Percentiles rank a stretch among this genome's conserved stretches.
Evolutionary conservation across 2,888 invertebrate genomes (phyloP).

Genomic region (Ariolimax columbianus): DNA sequence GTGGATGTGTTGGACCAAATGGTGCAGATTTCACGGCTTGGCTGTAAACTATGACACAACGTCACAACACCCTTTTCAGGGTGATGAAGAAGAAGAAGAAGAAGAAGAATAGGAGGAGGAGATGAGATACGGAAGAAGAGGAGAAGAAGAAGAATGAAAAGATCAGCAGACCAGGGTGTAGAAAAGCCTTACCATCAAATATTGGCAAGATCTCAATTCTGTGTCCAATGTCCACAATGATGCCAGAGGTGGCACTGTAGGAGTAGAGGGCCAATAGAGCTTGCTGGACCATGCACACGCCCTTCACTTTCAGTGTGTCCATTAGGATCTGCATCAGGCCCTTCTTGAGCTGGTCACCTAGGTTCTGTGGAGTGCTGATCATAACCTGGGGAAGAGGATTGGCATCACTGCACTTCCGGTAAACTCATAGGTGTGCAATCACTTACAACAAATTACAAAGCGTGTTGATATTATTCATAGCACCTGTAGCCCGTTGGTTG

Average conservation of each 20-base stretch:
- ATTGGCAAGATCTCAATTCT: constrained; percentile 82
- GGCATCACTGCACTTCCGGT: no score
- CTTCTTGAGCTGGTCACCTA: constrained; percentile 79
- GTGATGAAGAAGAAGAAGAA: no score
- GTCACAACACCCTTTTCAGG: no score
- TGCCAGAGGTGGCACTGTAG: constrained; percentile 82
- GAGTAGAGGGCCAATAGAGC: constrained; percentile 82
- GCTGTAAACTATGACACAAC: no score
- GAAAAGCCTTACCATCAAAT: constrained; percentile 80
- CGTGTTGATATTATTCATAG: no score
- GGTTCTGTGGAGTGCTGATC: constrained; percentile 80
- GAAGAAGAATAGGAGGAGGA: no score
- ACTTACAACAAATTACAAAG: no score
- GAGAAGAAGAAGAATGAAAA: neutral
- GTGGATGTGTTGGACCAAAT: no score
- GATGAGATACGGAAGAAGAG: no score
- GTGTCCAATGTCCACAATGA: constrained; percentile 83
- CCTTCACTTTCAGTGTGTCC: constrained; percentile 78
- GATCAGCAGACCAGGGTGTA: neutral
- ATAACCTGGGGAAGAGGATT: constrained; percentile 72
- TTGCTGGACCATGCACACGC: constrained; percentile 81
- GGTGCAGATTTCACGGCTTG: no score
- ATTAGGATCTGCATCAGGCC: constrained; percentile 79
- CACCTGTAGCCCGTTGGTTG: no score
- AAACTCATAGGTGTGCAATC: no score